Conservation (phyloP, 2,888 invertebrate species). For the Caprella mutica region DNA sequence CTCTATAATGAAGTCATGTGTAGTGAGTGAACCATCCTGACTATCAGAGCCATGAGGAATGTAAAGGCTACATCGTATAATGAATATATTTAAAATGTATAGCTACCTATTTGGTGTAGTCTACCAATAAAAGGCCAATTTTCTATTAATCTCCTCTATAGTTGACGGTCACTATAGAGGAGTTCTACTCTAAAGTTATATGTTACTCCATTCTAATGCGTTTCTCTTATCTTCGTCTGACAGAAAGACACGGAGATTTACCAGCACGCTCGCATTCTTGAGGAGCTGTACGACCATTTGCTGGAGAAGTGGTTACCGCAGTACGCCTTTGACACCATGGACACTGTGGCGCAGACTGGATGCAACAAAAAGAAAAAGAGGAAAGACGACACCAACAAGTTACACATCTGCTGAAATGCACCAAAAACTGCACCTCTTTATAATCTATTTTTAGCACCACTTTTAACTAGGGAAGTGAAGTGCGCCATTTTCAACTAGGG, state of each 20-base stretch:
- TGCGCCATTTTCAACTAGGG: no score
- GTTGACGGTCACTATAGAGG: not conserved
- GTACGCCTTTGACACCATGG: conserved; percentile 38
- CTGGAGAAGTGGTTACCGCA: conserved; percentile 68
- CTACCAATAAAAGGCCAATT: not conserved
- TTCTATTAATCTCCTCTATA: not conserved
- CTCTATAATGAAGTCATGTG: no score
- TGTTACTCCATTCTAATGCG: not conserved
- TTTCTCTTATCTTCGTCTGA: not conserved
- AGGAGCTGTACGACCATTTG: conserved; percentile 74
- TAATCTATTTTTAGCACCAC: not conserved
- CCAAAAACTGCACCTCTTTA: not conserved
- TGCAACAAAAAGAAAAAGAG: conserved; percentile 4
- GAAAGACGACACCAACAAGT: not conserved
- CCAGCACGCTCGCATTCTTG: conserved; percentile 65
- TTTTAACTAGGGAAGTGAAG: no score
- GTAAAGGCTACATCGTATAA: no score
- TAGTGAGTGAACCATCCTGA: no score
- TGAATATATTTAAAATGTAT: not conserved
- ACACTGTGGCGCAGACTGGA: not conserved
- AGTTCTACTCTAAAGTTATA: no score
- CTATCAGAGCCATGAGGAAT: no score
- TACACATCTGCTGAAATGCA: not conserved
- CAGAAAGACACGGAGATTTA: conserved; percentile 45
- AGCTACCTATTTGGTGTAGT: not conserved